Base-by-base conservation (phyloP, 2,888 invertebrate genomes). In the Netelia virgata region DNA sequence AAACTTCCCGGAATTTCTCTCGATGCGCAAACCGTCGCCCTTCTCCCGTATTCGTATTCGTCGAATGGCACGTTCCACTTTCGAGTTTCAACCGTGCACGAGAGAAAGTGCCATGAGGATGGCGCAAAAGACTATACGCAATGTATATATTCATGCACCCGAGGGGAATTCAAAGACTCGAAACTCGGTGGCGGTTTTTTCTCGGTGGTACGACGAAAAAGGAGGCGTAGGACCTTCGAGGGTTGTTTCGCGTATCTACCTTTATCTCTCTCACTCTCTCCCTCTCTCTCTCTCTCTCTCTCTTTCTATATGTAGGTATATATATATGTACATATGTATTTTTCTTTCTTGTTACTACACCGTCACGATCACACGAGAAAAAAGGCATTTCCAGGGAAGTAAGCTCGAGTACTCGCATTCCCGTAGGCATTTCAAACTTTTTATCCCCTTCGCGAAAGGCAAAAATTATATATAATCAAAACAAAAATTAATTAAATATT, bases 371-470 rank as follows among this genome's bases (percentile, higher is more conserved):
- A 16, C 69, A 61, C 20, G 16, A 23, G 73, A 79, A 72, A 57
- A 50, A 72, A 72, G 47, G 28, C 18, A 78, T 43, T 78, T 74
- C 69, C 63, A 53, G 50, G 23, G 28, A 63, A 55, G 68, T 41
- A 43, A 20, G 16, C 36, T 5, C 53, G 78, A 73, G 14, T 61
- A 20, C 9, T 23, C 55, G 55, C 28, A 55, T 41, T 70, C 70
- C 59, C 64, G 61, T 23, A 47, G 69, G 75, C 69, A 57, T 64
- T 47, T n/a, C 53, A 73, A 79, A 77, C 75, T 84, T 82, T 76
- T 61, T 59, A 69, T 70, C 72, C 76, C 66, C 59, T 76, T 66
- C 76, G 68, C 76, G 76, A 81, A 79, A 47, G 10, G 47, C 0
- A 14, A 47, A 11, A 36, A 36, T 36, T 36, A 5, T 6, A 36